Evolutionary conservation across 2,797 vertebrate species (phyloP).

Genomic region (Coregonus suidteri): DNA sequence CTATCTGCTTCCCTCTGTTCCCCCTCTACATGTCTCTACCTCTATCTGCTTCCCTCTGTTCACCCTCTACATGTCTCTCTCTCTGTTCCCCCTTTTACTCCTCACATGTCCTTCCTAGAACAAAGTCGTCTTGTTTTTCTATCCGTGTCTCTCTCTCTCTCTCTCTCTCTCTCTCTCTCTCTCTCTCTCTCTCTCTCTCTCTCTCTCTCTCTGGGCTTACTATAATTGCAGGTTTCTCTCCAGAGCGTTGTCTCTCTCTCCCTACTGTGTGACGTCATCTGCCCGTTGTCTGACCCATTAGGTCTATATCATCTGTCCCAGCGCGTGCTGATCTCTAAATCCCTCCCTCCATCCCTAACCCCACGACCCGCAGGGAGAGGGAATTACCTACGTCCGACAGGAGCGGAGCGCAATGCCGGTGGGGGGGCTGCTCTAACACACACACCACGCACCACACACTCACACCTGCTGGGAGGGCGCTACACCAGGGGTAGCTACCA

Average conservation of each 20-base stretch:
- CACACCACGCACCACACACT: not conserved
- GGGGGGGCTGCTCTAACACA: slow-evolving; percentile 32
- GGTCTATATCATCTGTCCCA: slow-evolving; percentile 72
- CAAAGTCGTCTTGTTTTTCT: not conserved
- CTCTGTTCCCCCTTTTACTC: slow-evolving; percentile 59
- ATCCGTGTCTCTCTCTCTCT: not conserved
- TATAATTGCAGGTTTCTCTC: slow-evolving; percentile 18
- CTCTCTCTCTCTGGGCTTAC: not conserved
- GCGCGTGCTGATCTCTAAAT: slow-evolving; percentile 74
- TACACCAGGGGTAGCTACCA: not conserved
- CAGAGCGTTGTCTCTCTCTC: slow-evolving; percentile 26
- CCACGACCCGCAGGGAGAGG: slow-evolving; percentile 57
- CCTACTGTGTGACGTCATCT: slow-evolving; percentile 56
- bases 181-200: slow-evolving; percentile 51
- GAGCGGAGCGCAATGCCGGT: slow-evolving; percentile 52
- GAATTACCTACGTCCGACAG: slow-evolving; percentile 68
- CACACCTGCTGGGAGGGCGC: slow-evolving; percentile 12
- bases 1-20: slow-evolving; percentile 57
- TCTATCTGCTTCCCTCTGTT: slow-evolving; percentile 63
- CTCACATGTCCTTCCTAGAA: not conserved
- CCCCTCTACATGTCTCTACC: slow-evolving; percentile 57
- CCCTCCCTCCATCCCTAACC: slow-evolving; percentile 61
- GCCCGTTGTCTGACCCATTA: slow-evolving; percentile 70
- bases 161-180: slow-evolving; percentile 47
- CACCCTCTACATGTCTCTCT: slow-evolving; percentile 23